Base-by-base conservation (phyloP, 2,113 vertebrate species). In the Opisthocomus hoazin region DNA sequence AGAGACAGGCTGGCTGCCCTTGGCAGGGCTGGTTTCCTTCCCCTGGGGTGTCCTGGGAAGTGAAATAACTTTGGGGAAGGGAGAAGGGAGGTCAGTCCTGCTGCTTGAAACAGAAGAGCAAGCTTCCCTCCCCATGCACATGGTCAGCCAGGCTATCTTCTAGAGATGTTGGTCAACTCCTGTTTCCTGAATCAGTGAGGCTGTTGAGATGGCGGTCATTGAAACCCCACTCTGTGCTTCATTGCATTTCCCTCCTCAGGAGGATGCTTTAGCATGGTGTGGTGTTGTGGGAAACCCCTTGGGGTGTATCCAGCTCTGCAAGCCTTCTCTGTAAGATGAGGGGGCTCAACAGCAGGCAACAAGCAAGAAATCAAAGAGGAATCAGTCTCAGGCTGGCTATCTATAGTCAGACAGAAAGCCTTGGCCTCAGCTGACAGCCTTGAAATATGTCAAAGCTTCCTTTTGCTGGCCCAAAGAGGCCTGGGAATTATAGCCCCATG, bases 131-230 rank as follows among this genome's bases (percentile, higher is more conserved):
- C 6, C 5, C 29, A 23, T 20, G 16, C 14, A 36, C 0, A 1
- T 21, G 27, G 36, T 60, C 58, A 79, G 41, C 27, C 11, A 68
- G 75, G 14, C 10, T 17, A 1, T 18, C 36, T 61, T 53, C 39
- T 60, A 34, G 57, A 85, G 22, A 43, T 30, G 11, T 19, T 29
- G 45, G n/a, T 24, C 66, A 65, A 1, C 24, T 65, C 50, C 34
- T 1, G 3, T 23, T 39, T 60, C 27, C 30, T 51, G 8, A 21
- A 30, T 51, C 3, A 8, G 37, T 0, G 0, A 57, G 12, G 12
- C 11, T 82, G n/a, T 34, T 30, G 36, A 66, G 56, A 10, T 75
- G 22, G 22, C 26, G 4, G 1, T 41, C 13, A 24, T 0, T 69
- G 56, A 68, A 82, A 24, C 6, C 11, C 26, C 7, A 16, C 9